Evolutionary conservation across 1,140 invertebrate genomes (phyloP), one percentile per base, ranked within the genome.

Genomic region (Teleopsis dalmanni): DNA sequence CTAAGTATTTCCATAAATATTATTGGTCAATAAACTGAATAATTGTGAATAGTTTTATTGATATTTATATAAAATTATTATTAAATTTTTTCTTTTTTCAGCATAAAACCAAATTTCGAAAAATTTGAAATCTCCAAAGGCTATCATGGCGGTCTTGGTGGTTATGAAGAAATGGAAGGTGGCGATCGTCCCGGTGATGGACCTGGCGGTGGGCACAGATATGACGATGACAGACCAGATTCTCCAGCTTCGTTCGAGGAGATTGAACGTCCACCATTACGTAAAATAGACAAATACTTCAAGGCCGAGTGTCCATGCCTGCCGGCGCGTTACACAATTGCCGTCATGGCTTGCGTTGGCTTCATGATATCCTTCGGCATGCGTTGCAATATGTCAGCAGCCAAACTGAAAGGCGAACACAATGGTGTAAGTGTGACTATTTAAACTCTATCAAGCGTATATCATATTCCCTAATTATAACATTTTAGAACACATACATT

Each of bases 351-450:
- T 21, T 91, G 88, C 64, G 64, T 93, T 67, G 89, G 92, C 52
- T 95, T 95, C 70, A 80, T 94, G 61, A 94, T 95, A 61, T 90
- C 89, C 58, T 94, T 95, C 62, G 91, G 91, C 10, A 94, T 95
- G 82, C 80, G 95, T 41, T 94, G 90, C 72, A 98, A 97, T 71
- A 90, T 98, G 87, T 91, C 93, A 11, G 92, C 97, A 66, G 93
- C 94, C 13, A 93, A 96, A 63, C 78, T 96, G 29, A 78, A 81
- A 53, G 73, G 77, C 51, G 77, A 78, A 61, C 60, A 62, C 36
- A 76, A 81, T 42, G 70, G 74, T 57, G 75, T 77, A 54, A 70
- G 70, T 65, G 36, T 4, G 27, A 36, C 9, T 7, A 44, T n/a
- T n/a, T n/a, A n/a, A n/a, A n/a, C n/a, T n/a, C n/a, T n/a, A n/a